Evolutionary conservation across 1,140 invertebrate genomes (phyloP).

Genomic region (Laupala kohalensis): DNA sequence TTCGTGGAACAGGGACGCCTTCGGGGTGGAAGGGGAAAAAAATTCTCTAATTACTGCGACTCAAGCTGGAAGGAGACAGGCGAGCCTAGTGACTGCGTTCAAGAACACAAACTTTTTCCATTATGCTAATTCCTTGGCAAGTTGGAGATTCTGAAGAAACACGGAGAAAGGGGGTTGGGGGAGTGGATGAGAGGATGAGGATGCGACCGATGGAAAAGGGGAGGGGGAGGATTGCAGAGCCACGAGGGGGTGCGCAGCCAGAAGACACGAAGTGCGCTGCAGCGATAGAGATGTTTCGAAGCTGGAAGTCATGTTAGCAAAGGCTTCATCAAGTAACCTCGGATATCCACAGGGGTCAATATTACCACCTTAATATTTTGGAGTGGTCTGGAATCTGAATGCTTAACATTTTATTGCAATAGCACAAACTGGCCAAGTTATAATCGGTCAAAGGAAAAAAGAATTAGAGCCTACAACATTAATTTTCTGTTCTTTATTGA

Average conservation of each 20-base stretch:
- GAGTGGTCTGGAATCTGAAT: too few relatives aligned
- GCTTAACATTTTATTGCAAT: too few relatives aligned
- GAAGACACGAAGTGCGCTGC: neutral
- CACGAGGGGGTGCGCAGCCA: neutral
- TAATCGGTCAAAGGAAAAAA: too few relatives aligned
- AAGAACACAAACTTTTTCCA: conserved; percentile 13
- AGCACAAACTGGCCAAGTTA: too few relatives aligned
- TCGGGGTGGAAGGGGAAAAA: conserved; percentile 4
- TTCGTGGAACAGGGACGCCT: neutral
- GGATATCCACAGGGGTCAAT: too few relatives aligned
- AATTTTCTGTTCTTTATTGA: too few relatives aligned
- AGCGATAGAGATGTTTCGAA: neutral
- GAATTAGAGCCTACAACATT: too few relatives aligned
- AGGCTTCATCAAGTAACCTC: too few relatives aligned
- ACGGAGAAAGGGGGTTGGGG: neutral
- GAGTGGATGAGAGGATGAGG: neutral
- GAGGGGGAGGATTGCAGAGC: neutral
- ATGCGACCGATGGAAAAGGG: too few relatives aligned
- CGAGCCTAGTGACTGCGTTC: conserved; percentile 4
- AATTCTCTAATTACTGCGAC: conserved; percentile 12
- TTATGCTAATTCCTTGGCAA: conserved; percentile 14
- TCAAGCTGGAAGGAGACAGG: conserved; percentile 5
- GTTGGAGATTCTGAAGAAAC: conserved; percentile 7
- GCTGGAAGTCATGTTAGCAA: too few relatives aligned
- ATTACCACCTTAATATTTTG: too few relatives aligned